Conservation (phyloP, 2,113 vertebrate species). For the Dipodomys ordii region DNA sequence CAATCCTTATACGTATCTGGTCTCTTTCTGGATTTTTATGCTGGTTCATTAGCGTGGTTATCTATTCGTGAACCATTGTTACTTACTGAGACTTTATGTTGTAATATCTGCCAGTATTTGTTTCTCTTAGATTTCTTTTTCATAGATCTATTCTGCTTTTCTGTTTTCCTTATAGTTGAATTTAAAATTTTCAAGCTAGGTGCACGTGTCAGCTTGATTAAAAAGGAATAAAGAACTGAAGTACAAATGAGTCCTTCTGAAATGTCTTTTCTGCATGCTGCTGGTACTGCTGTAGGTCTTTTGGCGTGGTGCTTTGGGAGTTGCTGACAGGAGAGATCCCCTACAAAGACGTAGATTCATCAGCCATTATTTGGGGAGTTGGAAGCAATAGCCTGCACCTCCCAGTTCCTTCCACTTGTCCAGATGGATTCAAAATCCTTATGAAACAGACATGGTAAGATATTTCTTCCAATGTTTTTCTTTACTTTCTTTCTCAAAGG, state of each 20-base stretch:
- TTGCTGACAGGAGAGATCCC: constrained; percentile 98
- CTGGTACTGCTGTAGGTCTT: constrained; percentile 89
- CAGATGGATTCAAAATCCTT: constrained; percentile 99
- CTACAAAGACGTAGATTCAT: constrained; percentile 99
- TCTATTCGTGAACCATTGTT: background rate
- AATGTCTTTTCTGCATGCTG: background rate
- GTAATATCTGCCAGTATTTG: background rate
- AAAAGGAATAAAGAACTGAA: constrained; percentile 23
- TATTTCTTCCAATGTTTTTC: background rate
- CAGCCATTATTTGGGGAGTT: constrained; percentile 99
- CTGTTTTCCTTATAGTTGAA: background rate
- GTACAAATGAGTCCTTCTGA: background rate
- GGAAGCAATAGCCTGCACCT: constrained; percentile 99
- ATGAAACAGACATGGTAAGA: constrained; percentile 99
- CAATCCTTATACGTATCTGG: background rate
- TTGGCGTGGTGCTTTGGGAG: constrained; percentile 98
- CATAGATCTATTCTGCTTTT: background rate
- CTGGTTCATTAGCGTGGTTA: background rate
- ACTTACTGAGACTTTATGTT: background rate
- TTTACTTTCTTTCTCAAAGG: background rate
- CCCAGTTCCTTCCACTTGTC: constrained; percentile 98
- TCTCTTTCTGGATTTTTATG: constrained; percentile 20
- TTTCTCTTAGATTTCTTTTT: constrained; percentile 43
- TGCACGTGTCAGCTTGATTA: background rate
- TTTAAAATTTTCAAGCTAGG: background rate